Evolutionary conservation across 1,140 invertebrate species (phyloP).

Genomic region (Bombus pascuorum): DNA sequence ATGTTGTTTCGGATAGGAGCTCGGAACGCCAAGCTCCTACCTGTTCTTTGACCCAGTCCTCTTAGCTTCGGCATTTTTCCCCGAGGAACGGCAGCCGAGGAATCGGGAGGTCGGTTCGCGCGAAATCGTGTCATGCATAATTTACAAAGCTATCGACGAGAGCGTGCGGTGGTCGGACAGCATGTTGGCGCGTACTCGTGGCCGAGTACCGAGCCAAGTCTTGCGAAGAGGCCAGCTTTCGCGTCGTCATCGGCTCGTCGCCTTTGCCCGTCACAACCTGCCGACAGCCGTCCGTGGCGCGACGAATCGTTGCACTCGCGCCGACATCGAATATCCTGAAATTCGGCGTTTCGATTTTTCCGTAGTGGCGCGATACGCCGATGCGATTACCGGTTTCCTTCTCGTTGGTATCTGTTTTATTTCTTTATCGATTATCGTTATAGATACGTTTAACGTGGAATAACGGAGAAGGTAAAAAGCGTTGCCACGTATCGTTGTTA

Average conservation of each 20-base stretch:
- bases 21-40: constrained; percentile 7
- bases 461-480: not conserved
- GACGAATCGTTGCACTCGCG: not conserved
- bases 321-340: not conserved
- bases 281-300: not conserved
- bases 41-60: not conserved
- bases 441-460: not conserved
- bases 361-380: no score
- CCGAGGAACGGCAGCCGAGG: not conserved
- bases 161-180: not conserved
- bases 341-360: not conserved
- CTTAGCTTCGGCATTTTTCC: not conserved
- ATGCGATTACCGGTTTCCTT: no score
- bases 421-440: not conserved
- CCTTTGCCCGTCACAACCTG: not conserved
- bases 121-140: constrained; percentile 54
- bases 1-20: not conserved
- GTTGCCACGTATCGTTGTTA: not conserved
- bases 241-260: not conserved
- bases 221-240: not conserved
- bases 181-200: constrained; percentile 9
- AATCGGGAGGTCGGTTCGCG: constrained; percentile 19
- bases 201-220: constrained; percentile 15
- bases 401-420: not conserved
- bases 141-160: constrained; percentile 57